Base-by-base conservation (phyloP, 2,888 invertebrate species). In the Anaspis maculata region DNA sequence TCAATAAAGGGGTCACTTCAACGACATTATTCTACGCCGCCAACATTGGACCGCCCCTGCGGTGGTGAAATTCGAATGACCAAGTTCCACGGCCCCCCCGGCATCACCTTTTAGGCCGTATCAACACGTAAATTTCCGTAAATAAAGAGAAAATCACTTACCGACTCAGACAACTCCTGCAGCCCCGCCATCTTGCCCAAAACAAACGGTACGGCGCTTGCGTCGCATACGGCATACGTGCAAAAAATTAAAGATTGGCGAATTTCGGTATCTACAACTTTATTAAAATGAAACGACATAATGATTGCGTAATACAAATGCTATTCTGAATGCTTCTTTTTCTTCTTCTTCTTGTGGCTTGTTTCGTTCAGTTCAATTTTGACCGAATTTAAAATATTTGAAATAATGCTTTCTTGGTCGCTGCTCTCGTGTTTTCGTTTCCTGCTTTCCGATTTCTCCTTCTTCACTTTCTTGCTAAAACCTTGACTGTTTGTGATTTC, bases 161-260 rank as follows among this genome's bases (percentile, higher is more conserved):
- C 59, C 59, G 59, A 57, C 51, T 57, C 56, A 54, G 55, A 55
- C 56, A 56, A 49, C 52, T 54, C 50, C 46, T 41, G 44, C 45
- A 48, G 41, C 40, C 55, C 55, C 52, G 59, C 57, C 59, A 57
- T 59, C 53, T 57, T 59, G 51, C 51, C 45, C 54, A 52, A 50
- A 48, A 54, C 52, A 51, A 48, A 56, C 54, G 52, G 54, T 47
- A 32, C 11, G 15, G 19, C 30, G 36, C 39, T 30, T 32, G 36
- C 35, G 39, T 15, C n/a, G 4, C 12, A 28, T 27, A 38, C 19
- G 5, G 33, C 19, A 33, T 29, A 32, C n/a, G 5, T 2, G 9
- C 16, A n/a, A 29, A 23, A 31, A 27, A 34, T 31, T 15, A 23
- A 30, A 19, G 9, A 19, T 24, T 24, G n/a, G n/a, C n/a, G n/a